Evolutionary conservation across 2,888 invertebrate species (phyloP), one percentile per base, ranked within the genome.

Genomic region (Pristionchus maxplancki): DNA sequence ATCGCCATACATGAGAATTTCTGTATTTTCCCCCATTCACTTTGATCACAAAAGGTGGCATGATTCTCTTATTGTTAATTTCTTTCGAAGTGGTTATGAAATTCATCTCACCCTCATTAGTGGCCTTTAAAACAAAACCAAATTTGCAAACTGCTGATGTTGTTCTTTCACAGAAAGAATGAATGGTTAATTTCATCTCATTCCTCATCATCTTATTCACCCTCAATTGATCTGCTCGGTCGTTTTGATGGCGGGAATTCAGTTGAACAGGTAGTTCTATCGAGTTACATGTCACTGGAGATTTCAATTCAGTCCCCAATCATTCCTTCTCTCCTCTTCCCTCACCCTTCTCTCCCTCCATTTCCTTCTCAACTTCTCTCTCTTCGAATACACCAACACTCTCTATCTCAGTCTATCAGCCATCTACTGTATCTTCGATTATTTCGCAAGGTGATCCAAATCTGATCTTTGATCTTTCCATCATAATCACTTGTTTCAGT

Each of bases 391-490:
- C 44, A 48, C 78, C 28, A 78, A 78, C 48, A 44, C 44, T 13
- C 20, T 78, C 78, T 78, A 44, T 48, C 78, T 78, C 78, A n/a
- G 24, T 78, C 48, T 78, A 40, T 78, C 78, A 1, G 78, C 78
- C 9, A 13, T 78, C 44, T 44, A 44, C 44, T 78, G 44, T 44
- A 9, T 78, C 44, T 44, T 78, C 44, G 11, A 78, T 24, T n/a
- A 78, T 8, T 78, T 78, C 78, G 44, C 78, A 28, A 44, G 78
- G 78, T 78, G 31, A 71, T 2, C 71, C 34, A 1, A 37, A 24
- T 20, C 31, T 31, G 28, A 37, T n/a, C 28, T 48, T 48, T 48
- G 40, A 28, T 78, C 40, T 78, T 20, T n/a, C n/a, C 9, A 78
- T 28, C 40, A 24, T 17, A n/a, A 71, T 28, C 28, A 13, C 34